These are phyloP conservation scores for Oncorhynchus tshawytscha DNA, from an alignment of 2,113 vertebrate genomes.

Conservation along the genomic window DNA sequence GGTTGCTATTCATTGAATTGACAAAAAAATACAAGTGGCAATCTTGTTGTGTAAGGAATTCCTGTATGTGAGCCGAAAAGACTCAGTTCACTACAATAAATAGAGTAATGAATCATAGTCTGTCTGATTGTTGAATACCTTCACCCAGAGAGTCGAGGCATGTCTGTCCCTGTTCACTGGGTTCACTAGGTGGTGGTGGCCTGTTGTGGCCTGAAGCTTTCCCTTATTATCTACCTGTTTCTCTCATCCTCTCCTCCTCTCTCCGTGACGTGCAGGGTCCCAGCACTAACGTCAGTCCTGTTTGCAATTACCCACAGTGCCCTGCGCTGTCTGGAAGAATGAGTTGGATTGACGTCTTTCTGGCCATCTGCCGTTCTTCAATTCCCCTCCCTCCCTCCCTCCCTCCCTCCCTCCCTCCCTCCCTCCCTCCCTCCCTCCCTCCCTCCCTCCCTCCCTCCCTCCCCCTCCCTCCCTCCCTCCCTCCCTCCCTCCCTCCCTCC, in stretches of 20 bases:
- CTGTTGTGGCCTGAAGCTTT: background rate
- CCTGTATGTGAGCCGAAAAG: background rate
- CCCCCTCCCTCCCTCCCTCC: slow-evolving; percentile 35
- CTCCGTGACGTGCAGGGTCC: slow-evolving; percentile 32
- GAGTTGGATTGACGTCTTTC: slow-evolving; percentile 70
- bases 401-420: slow-evolving; percentile 34
- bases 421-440: slow-evolving; percentile 33
- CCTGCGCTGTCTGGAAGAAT: slow-evolving; percentile 70
- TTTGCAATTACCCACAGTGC: slow-evolving; percentile 53
- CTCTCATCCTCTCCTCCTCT: background rate
- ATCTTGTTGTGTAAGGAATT: background rate
- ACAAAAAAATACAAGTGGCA: too few species aligned
- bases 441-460: slow-evolving; percentile 21
- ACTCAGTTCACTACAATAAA: background rate
- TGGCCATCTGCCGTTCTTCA: slow-evolving; percentile 68
- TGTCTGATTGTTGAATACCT: too few species aligned
- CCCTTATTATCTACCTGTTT: background rate
- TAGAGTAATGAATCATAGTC: background rate
- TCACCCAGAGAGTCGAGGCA: too few species aligned
- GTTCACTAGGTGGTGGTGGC: too few species aligned
- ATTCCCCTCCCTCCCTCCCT: slow-evolving; percentile 26
- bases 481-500: slow-evolving; percentile 27
- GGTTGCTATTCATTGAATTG: background rate
- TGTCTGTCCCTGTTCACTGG: slow-evolving; percentile 20
- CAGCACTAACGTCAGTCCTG: slow-evolving; percentile 47